Conservation (phyloP, 2,113 vertebrate genomes). For the Poecilia latipinna region DNA sequence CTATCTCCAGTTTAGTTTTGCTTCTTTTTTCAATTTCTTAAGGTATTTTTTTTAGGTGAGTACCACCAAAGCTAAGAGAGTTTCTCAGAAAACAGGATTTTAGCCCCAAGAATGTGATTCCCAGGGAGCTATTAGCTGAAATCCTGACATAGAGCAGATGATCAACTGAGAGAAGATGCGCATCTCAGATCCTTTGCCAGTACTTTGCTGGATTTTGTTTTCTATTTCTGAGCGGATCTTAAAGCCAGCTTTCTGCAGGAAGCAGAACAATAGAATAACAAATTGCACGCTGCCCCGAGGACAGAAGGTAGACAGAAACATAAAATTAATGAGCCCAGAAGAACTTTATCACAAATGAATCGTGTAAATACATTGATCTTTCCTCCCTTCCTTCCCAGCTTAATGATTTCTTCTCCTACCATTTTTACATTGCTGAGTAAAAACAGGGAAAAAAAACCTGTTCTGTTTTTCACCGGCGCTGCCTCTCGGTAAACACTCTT, state of each 20-base stretch:
- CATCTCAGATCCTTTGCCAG: not conserved
- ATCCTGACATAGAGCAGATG: too few species aligned
- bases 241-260: slow-evolving; percentile 70
- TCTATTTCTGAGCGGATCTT: not conserved
- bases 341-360: slow-evolving; percentile 98
- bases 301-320: slow-evolving; percentile 98
- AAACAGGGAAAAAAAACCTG: slow-evolving; percentile 87
- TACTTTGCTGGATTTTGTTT: not conserved
- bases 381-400: slow-evolving; percentile 70
- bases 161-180: not conserved
- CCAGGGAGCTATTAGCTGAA: not conserved
- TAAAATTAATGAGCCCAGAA: slow-evolving; percentile 99
- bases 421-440: slow-evolving; percentile 89
- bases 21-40: not conserved
- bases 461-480: slow-evolving; percentile 93
- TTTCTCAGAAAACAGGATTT: not conserved
- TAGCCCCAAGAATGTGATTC: not conserved
- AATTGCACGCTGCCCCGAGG: slow-evolving; percentile 87
- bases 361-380: slow-evolving; percentile 99
- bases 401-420: slow-evolving; percentile 92
- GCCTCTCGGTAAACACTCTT: slow-evolving; percentile 97
- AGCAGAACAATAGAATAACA: slow-evolving; percentile 85
- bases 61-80: not conserved
- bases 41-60: too few species aligned
- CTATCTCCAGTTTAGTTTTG: too few species aligned